Evolutionary conservation across 2,797 vertebrate species (phyloP), one percentile per base, ranked within the genome.

Genomic region (Lutra lutra): DNA sequence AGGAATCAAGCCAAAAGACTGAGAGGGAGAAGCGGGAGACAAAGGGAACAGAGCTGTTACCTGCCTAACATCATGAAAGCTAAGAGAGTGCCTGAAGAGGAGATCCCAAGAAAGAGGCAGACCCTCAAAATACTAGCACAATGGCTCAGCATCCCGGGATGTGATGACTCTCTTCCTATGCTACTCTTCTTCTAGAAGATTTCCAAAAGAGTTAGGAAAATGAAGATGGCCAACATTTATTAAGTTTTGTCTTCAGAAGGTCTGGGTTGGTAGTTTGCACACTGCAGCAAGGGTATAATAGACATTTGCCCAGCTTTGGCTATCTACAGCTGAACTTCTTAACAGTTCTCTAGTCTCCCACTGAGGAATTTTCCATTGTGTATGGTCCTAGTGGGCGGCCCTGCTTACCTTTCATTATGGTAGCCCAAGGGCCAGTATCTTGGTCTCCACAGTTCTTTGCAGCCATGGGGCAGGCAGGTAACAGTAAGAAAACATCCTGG

Each of bases 231-330:
- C 21, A 93, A 35, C 21, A 46, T 46, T 86, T 96, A 66, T 60
- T 95, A 72, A 89, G n/a, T 78, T 87, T 90, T 97, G 29, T 54
- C 43, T 96, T 68, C 54, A 56, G 89, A 75, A 72, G 56, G 25
- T 89, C 35, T 83, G 84, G 4, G 12, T 80, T 29, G 60, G 35
- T 73, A 46, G 15, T 77, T 95, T 97, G 84, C 35, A 56, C 7
- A 51, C 32, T 15, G 2, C 8, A n/a, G 35, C 25, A 21, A 3
- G 60, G n/a, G 32, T 43, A 4, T 35, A 48, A 15, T 64, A 89
- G 66, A 56, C n/a, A 93, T 78, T 85, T 90, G 32, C 68, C 29
- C 21, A 56, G 29, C 48, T 83, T 92, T 95, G 46, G 62, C 58
- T 72, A 43, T 66, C 51, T 32, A 43, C 48, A 15, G 66, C 54